A percentile compares a stretch with the other conserved stretches of the same genome.
Conservation (phyloP, 2,888 invertebrate genomes). For the Syritta pipiens region DNA sequence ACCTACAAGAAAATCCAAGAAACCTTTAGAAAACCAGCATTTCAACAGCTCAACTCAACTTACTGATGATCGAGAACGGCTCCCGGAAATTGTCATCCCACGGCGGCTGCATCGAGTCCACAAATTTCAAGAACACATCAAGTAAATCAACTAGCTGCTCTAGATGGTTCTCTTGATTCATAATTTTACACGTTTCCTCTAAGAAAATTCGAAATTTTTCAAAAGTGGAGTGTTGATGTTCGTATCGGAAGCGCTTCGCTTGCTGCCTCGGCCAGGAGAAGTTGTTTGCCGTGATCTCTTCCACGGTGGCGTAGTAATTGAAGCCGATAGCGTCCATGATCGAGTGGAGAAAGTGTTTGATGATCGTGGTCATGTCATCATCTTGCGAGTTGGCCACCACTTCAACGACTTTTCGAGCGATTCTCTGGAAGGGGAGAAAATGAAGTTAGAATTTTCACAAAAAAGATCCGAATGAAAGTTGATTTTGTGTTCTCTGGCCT, state of each 20-base stretch:
- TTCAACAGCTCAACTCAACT: not conserved
- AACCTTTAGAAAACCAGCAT: not conserved
- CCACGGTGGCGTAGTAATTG: conserved; percentile 25
- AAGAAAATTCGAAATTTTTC: conserved; percentile 9
- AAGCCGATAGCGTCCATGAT: conserved; percentile 51
- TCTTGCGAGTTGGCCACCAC: not conserved
- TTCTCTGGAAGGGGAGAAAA: conserved; percentile 22
- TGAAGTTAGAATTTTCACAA: not conserved
- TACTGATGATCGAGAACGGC: conserved; percentile 50
- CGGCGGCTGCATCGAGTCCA: conserved; percentile 6
- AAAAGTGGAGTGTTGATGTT: not conserved
- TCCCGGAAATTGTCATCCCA: conserved; percentile 37
- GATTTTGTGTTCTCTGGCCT: too few species aligned
- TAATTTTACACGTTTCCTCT: not conserved
- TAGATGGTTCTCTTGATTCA: not conserved
- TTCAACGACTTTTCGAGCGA: conserved; percentile 15
- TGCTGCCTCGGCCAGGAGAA: conserved; percentile 30
- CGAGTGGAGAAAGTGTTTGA: conserved; percentile 38
- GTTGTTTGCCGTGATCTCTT: conserved; percentile 5
- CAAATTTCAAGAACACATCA: conserved; percentile 14
- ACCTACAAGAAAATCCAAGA: not conserved
- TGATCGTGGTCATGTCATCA: not conserved
- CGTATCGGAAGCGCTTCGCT: conserved; percentile 6
- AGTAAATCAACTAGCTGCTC: conserved; percentile 17
- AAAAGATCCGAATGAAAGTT: too few species aligned